These are phyloP conservation scores for Hanleya hanleyi DNA, from an alignment of 2,888 invertebrate species.

Conservation along the genomic window DNA sequence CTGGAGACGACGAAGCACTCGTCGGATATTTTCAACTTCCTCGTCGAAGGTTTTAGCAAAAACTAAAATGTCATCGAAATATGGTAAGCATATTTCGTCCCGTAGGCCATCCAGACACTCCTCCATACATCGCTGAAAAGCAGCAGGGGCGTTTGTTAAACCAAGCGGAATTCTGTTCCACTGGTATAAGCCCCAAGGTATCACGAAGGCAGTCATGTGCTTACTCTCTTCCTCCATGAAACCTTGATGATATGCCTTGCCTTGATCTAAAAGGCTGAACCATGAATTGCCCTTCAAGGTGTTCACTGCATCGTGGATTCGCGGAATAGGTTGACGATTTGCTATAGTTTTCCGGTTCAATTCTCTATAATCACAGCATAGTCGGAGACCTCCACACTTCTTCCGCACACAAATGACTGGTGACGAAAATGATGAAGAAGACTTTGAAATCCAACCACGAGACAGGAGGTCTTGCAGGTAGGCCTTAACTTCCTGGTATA, in stretches of 20 bases:
- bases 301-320: slow-evolving; percentile 28
- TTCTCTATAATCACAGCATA: slow-evolving; percentile 32
- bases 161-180: slow-evolving; percentile 33
- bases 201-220: slow-evolving; percentile 33
- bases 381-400: slow-evolving; percentile 18
- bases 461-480: too few relatives aligned
- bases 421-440: too few relatives aligned
- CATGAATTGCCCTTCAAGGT: slow-evolving; percentile 23
- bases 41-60: slow-evolving; percentile 12
- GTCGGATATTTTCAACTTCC: neutral
- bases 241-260: slow-evolving; percentile 34
- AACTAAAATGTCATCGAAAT: slow-evolving; percentile 16
- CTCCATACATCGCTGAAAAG: slow-evolving; percentile 16
- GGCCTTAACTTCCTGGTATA: too few relatives aligned
- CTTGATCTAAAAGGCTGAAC: slow-evolving; percentile 31
- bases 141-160: slow-evolving; percentile 26
- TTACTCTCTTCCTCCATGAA: slow-evolving; percentile 20
- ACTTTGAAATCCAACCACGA: too few relatives aligned
- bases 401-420: too few relatives aligned
- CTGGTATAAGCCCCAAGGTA: slow-evolving; percentile 28
- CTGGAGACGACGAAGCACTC: slow-evolving; percentile 10
- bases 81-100: slow-evolving; percentile 22
- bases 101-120: slow-evolving; percentile 16
- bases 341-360: slow-evolving; percentile 24
- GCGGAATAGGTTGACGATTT: slow-evolving; percentile 31